phyloP scores from a whole-genome alignment of 2,113 vertebrate species.

The Silurus meridionalis region DNA sequence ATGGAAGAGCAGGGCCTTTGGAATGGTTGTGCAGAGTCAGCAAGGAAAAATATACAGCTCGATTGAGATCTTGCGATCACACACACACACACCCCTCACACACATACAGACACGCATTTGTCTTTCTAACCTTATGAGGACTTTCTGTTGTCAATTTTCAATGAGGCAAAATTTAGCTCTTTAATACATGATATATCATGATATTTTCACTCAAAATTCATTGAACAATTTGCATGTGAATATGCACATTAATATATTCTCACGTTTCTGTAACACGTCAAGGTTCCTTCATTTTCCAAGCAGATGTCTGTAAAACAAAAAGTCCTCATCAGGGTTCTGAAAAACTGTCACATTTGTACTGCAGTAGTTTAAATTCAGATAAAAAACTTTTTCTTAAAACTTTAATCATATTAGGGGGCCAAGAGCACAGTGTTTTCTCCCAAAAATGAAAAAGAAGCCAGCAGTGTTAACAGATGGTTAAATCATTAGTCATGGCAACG shows the following conservation, averaged over 20 bases:
- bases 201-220: neutral
- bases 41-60: constrained; percentile 56
- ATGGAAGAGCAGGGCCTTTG: constrained; percentile 45
- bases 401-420: neutral
- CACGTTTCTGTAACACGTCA: neutral
- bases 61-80: constrained; percentile 53
- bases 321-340: neutral
- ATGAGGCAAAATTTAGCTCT: neutral
- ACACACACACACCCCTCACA: neutral
- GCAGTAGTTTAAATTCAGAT: neutral
- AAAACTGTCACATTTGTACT: neutral
- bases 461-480: neutral
- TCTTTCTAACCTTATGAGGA: neutral
- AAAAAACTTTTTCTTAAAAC: neutral
- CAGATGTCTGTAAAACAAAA: neutral
- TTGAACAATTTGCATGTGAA: neutral
- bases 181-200: neutral
- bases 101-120: neutral
- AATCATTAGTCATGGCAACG: neutral
- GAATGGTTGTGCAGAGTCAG: constrained; percentile 58
- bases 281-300: neutral
- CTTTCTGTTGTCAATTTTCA: neutral
- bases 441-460: neutral
- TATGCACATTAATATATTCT: neutral
- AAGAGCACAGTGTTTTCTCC: neutral